These are phyloP conservation scores for Amphipoea lucens DNA, from an alignment of 2,888 invertebrate genomes.

Conservation along the genomic window DNA sequence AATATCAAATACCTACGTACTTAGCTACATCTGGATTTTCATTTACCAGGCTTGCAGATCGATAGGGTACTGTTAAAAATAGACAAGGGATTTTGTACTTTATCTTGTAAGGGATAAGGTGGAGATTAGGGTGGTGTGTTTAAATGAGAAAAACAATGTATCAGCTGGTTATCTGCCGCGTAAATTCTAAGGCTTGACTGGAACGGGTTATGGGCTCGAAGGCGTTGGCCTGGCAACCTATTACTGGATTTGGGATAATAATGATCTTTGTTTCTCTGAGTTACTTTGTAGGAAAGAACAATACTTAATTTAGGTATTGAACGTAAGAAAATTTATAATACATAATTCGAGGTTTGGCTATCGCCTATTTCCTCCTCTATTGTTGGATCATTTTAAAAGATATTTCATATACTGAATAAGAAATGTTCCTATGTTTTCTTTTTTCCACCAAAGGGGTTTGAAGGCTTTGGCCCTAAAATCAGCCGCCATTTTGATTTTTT, in stretches of 20 bases:
- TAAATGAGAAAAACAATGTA: constrained; percentile 60
- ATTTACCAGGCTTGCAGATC: constrained; percentile 53
- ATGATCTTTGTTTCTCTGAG: constrained; percentile 8
- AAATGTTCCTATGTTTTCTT: no score
- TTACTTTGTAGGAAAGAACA: neutral
- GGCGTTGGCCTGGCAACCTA: constrained; percentile 19
- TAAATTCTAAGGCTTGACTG: constrained; percentile 58
- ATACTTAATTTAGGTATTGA: neutral
- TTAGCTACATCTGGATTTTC: constrained; percentile 62
- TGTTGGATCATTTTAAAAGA: no score
- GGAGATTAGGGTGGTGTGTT: constrained; percentile 5
- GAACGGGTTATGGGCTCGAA: constrained; percentile 47
- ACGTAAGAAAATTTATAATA: neutral
- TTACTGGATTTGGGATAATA: constrained; percentile 17
- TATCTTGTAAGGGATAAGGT: neutral
- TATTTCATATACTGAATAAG: no score
- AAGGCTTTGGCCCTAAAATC: no score
- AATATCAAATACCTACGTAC: constrained; percentile 55
- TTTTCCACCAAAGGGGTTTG: no score
- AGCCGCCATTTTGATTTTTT: no score
- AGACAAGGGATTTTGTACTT: constrained; percentile 5
- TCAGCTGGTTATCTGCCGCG: constrained; percentile 57
- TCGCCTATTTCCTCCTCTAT: no score
- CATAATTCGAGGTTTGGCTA: no score
- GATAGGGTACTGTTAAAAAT: constrained; percentile 25